phyloP scores from a whole-genome alignment of 2,888 invertebrate species.

The Automeris io region DNA sequence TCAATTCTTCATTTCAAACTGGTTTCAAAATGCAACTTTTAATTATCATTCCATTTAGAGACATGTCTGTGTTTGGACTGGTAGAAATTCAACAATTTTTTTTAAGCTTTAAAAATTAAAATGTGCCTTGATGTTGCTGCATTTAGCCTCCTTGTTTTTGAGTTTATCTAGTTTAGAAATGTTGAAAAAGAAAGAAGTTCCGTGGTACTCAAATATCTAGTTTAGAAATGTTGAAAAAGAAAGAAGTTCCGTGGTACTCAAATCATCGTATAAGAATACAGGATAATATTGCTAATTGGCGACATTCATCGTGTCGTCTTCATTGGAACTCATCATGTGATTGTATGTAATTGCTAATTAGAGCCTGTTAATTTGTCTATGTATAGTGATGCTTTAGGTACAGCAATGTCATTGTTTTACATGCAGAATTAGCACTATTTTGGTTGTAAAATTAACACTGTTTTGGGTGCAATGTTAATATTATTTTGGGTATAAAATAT shows the following conservation, averaged over 20 bases:
- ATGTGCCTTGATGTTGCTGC: slow-evolving; percentile 23
- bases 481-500: too few species aligned
- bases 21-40: slow-evolving; percentile 39
- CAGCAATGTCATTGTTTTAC: too few species aligned
- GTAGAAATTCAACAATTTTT: slow-evolving; percentile 10
- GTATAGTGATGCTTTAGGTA: too few species aligned
- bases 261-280: slow-evolving; percentile 57
- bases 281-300: slow-evolving; percentile 55
- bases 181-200: slow-evolving; percentile 67
- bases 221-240: slow-evolving; percentile 64
- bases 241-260: slow-evolving; percentile 62
- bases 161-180: slow-evolving; percentile 37
- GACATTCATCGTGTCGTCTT: slow-evolving; percentile 49
- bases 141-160: slow-evolving; percentile 20
- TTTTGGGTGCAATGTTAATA: too few species aligned
- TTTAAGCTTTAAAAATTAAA: slow-evolving; percentile 20
- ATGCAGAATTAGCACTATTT: too few species aligned
- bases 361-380: too few species aligned
- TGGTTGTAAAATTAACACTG: too few species aligned
- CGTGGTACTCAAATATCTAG: slow-evolving; percentile 44
- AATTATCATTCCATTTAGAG: slow-evolving; percentile 38
- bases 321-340: slow-evolving; percentile 64
- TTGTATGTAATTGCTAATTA: slow-evolving; percentile 45
- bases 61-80: slow-evolving; percentile 25
- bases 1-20: slow-evolving; percentile 29